phyloP scores from a whole-genome alignment of 2,113 vertebrate species.

The Melanotaenia duboulayi region DNA sequence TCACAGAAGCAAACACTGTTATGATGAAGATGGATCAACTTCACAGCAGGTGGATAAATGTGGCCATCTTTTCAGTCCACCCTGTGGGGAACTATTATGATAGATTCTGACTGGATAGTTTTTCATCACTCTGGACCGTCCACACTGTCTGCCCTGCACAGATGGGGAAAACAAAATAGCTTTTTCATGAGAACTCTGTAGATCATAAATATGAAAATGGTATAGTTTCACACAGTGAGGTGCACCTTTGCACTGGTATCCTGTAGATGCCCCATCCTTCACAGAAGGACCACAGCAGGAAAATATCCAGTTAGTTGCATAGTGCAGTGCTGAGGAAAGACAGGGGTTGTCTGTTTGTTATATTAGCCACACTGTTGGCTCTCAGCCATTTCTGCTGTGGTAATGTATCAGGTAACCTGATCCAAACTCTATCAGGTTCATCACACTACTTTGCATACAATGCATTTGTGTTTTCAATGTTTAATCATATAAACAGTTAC shows the following conservation, averaged over 20 bases:
- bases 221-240: background rate
- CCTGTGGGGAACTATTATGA: background rate
- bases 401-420: constrained; percentile 43
- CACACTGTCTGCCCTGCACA: constrained; percentile 58
- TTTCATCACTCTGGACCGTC: constrained; percentile 43
- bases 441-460: background rate
- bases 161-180: background rate
- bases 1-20: background rate
- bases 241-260: constrained; percentile 49
- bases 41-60: background rate
- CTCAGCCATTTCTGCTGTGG: constrained; percentile 11
- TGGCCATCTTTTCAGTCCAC: background rate
- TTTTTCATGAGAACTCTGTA: background rate
- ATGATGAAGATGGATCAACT: background rate
- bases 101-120: constrained; percentile 1
- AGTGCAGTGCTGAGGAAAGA: constrained; percentile 45
- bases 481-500: background rate
- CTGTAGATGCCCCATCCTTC: constrained; percentile 18
- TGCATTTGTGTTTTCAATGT: background rate
- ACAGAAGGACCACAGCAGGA: constrained; percentile 60
- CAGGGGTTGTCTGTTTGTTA: constrained; percentile 11
- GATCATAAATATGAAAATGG: background rate
- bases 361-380: background rate
- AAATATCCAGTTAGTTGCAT: constrained; percentile 49
- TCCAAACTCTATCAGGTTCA: constrained; percentile 49